A percentile compares a stretch with the other conserved stretches of the same genome.
Evolutionary conservation across 1,140 invertebrate species (phyloP).

Genomic region (Lanistes nyassanus): DNA sequence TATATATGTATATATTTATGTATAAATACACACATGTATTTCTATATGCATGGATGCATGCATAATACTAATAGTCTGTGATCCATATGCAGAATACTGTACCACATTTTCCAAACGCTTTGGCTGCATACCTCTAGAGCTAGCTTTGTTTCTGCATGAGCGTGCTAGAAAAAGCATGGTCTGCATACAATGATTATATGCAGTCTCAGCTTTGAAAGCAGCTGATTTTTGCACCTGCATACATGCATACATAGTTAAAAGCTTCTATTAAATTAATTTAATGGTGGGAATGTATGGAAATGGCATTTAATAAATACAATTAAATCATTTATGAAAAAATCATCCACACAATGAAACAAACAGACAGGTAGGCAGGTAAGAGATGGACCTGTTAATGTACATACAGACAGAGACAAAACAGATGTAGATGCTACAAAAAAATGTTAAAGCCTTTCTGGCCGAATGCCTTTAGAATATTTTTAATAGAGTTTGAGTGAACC

Average conservation of each 20-base stretch:
- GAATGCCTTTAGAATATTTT: neutral
- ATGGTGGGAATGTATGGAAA: neutral
- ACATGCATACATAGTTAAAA: no score
- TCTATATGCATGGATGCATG: neutral
- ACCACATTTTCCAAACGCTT: neutral
- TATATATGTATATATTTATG: no score
- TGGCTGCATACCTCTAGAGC: neutral
- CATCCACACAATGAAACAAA: neutral
- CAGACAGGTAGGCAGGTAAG: conserved; percentile 28
- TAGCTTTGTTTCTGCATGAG: neutral
- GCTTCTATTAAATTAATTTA: neutral
- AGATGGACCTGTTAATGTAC: neutral
- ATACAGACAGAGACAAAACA: neutral
- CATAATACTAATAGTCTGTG: neutral
- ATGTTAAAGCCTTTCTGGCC: neutral
- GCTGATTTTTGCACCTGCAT: neutral
- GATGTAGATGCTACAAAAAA: neutral
- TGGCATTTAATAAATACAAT: neutral
- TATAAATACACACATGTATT: neutral
- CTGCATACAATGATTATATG: neutral
- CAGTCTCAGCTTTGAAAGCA: neutral
- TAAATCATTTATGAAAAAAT: neutral
- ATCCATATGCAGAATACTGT: neutral
- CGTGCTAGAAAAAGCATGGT: neutral
- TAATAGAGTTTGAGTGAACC: neutral